Evolutionary conservation across 1,140 invertebrate genomes (phyloP).

Genomic region (Sminthurinus signatus): DNA sequence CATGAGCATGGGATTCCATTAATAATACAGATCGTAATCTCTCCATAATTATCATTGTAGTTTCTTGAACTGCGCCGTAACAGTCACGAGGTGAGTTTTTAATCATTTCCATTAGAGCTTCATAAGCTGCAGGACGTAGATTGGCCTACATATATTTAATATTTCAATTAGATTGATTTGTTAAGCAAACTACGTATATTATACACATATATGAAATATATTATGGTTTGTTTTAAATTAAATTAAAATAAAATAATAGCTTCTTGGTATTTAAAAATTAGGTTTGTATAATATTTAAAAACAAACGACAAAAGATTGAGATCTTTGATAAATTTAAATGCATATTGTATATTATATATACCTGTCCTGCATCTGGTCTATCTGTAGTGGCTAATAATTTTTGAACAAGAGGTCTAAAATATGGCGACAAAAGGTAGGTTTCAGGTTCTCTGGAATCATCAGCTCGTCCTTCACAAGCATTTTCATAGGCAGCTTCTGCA

Average conservation of each 20-base stretch:
- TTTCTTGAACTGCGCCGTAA: slow-evolving; percentile 91
- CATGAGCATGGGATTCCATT: slow-evolving; percentile 82
- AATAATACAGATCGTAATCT: slow-evolving; percentile 84
- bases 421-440: slow-evolving; percentile 88
- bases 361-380: slow-evolving; percentile 70
- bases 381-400: slow-evolving; percentile 91
- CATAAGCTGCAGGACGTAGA: slow-evolving; percentile 92
- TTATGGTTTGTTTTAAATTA: not conserved
- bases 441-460: slow-evolving; percentile 75
- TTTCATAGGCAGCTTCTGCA: slow-evolving; percentile 94
- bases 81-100: slow-evolving; percentile 98
- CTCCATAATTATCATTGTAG: slow-evolving; percentile 92
- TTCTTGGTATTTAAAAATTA: too few relatives aligned
- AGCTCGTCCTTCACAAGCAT: slow-evolving; percentile 53
- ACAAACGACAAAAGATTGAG: too few relatives aligned
- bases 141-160: slow-evolving; percentile 59
- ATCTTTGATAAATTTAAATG: too few relatives aligned
- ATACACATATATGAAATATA: not conserved
- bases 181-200: too few relatives aligned
- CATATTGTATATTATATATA: too few relatives aligned
- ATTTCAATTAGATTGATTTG: not conserved
- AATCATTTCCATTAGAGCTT: slow-evolving; percentile 99
- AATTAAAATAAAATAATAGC: not conserved
- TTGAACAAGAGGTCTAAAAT: slow-evolving; percentile 88
- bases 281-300: too few relatives aligned